A percentile compares a stretch with the other conserved stretches of the same genome.
phyloP scores from a whole-genome alignment of 2,888 invertebrate species.

The Metallyticus violacea region DNA sequence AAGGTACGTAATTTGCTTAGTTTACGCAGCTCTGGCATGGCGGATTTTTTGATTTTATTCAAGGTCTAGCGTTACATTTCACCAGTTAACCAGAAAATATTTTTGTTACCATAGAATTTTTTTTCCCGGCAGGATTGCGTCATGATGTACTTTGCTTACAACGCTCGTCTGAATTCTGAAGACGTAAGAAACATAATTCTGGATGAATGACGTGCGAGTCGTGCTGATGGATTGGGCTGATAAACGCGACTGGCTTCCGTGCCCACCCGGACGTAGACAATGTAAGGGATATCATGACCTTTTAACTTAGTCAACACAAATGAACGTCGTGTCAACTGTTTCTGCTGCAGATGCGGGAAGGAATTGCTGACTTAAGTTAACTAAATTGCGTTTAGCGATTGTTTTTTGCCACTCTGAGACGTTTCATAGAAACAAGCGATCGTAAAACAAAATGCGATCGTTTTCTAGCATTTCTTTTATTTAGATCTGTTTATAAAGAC shows the following conservation, averaged over 20 bases:
- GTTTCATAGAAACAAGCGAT: not conserved
- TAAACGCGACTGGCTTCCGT: too few species aligned
- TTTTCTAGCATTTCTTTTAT: not conserved
- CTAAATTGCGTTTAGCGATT: not conserved
- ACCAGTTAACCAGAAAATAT: too few species aligned
- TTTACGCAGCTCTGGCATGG: too few species aligned
- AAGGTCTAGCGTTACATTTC: too few species aligned
- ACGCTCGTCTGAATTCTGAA: not conserved
- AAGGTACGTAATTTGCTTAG: too few species aligned
- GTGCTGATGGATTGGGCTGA: not conserved
- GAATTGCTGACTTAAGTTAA: not conserved
- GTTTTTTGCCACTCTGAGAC: not conserved
- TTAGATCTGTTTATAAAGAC: too few species aligned
- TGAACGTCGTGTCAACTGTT: not conserved
- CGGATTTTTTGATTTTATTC: too few species aligned
- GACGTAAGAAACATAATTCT: not conserved
- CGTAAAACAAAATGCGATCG: not conserved
- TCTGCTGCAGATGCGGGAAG: not conserved
- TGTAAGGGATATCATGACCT: not conserved
- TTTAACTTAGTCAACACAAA: not conserved
- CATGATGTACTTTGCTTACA: too few species aligned
- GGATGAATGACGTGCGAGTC: not conserved
- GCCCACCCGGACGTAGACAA: not conserved
- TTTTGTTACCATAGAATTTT: too few species aligned
- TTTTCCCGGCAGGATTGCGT: too few species aligned